Evolutionary conservation across 2,113 vertebrate species (phyloP).

Genomic region (Oreotrochilus melanogaster): DNA sequence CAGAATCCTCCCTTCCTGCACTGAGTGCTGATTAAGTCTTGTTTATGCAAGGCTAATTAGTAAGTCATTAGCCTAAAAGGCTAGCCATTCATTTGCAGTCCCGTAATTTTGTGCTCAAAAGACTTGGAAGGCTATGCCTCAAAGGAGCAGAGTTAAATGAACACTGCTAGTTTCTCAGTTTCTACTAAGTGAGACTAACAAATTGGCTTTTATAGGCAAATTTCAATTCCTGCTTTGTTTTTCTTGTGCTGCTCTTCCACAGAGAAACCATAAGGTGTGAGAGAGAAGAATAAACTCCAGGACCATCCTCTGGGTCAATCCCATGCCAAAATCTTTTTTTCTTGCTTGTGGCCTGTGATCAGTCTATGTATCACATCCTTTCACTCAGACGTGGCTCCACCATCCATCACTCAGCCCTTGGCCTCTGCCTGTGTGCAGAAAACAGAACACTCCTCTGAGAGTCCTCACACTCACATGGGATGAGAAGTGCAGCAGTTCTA

Average conservation of each 20-base stretch:
- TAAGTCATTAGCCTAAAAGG: not conserved
- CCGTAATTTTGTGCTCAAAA: not conserved
- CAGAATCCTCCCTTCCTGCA: not conserved
- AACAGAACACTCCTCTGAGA: not conserved
- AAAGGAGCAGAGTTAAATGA: not conserved
- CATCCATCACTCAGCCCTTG: not conserved
- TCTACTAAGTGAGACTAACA: not conserved
- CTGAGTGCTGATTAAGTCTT: not conserved
- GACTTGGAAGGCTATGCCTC: not conserved
- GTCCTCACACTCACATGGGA: not conserved
- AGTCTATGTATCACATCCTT: fast-evolving
- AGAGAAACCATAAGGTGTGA: not conserved
- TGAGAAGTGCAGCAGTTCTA: not conserved
- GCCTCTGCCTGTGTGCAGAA: not conserved
- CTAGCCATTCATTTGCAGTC: not conserved
- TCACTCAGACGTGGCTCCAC: not conserved
- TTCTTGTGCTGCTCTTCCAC: not conserved
- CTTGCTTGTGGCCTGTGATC: not conserved
- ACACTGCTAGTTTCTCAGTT: not conserved
- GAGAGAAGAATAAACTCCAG: not conserved
- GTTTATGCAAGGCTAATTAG: not conserved
- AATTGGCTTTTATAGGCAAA: not conserved
- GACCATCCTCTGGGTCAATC: not conserved
- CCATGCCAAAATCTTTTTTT: not conserved
- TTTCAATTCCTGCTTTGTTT: not conserved